Conservation (phyloP, 30 jellyfish, hydroid and myxozoan species). For the Cassiopea xamachana region DNA sequence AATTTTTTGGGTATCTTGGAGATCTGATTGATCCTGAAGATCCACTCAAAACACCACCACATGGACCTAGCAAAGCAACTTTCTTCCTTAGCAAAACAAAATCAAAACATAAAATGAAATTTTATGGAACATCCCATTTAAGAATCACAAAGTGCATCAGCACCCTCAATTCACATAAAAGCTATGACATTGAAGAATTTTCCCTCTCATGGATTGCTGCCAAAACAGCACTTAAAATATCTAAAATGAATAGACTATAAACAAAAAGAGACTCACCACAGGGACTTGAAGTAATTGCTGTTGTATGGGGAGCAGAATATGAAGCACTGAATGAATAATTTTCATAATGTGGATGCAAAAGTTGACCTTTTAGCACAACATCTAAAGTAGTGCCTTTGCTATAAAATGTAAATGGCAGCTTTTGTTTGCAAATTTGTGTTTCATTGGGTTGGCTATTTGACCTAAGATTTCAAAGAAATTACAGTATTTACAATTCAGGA, state of each 20-base stretch:
- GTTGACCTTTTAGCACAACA: constrained; percentile 44
- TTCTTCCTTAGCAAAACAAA: too few species aligned
- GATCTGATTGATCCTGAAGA: constrained; percentile 72
- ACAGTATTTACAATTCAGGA: not conserved
- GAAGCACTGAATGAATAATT: constrained; percentile 27
- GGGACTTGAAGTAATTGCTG: not conserved
- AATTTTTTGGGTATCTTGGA: constrained; percentile 66
- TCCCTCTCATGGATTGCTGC: too few species aligned
- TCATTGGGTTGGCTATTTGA: not conserved
- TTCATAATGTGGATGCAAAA: constrained; percentile 27
- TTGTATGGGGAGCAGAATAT: constrained; percentile 1
- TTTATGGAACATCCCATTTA: not conserved
- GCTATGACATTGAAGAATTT: too few species aligned
- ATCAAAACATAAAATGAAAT: not conserved
- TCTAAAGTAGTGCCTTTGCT: constrained; percentile 51
- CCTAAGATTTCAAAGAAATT: not conserved
- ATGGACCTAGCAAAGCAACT: constrained; percentile 25
- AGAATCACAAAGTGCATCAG: not conserved
- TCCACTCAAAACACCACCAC: constrained; percentile 44
- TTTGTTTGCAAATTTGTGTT: constrained; percentile 22
- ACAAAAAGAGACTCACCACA: constrained; percentile 28
- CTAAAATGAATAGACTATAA: too few species aligned
- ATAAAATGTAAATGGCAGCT: constrained; percentile 30
- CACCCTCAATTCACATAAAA: too few species aligned
- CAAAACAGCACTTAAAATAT: too few species aligned